phyloP scores from a whole-genome alignment of 2,113 vertebrate species.

The Cyanoramphus novaezelandiae region DNA sequence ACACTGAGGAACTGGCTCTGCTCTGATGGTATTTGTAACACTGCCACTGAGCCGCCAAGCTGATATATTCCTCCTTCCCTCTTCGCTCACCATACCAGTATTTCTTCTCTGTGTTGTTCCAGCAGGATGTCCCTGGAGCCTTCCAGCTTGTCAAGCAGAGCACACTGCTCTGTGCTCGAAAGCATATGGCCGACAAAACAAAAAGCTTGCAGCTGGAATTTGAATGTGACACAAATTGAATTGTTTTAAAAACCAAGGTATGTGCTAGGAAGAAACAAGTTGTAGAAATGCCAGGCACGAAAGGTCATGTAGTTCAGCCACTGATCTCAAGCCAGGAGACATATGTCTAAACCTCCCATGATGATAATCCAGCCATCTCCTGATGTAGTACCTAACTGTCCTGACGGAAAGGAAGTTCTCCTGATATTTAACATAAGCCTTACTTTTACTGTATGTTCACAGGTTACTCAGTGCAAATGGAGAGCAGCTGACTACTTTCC shows the following conservation, averaged over 20 bases:
- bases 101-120: not conserved
- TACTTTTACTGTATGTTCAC: not conserved
- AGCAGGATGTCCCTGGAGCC: slow-evolving; percentile 22
- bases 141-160: slow-evolving; percentile 3
- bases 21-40: not conserved
- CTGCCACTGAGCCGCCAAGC: rapidly evolving
- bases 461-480: not conserved
- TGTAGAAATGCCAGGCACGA: not conserved
- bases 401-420: not conserved
- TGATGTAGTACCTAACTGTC: not conserved
- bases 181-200: slow-evolving; percentile 42
- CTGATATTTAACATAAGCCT: not conserved
- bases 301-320: not conserved
- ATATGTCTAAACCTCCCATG: not conserved
- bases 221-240: not conserved
- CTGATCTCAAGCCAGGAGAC: not conserved
- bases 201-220: slow-evolving; percentile 36
- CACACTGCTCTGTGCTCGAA: not conserved
- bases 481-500: not conserved
- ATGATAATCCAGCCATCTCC: not conserved
- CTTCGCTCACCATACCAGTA: not conserved
- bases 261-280: not conserved
- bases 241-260: slow-evolving; percentile 1
- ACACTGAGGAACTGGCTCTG: not conserved
- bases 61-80: not conserved